A percentile compares a stretch with the other conserved stretches of the same genome.
phyloP scores from a whole-genome alignment of 2,888 invertebrate genomes.

The Axea sp. region DNA sequence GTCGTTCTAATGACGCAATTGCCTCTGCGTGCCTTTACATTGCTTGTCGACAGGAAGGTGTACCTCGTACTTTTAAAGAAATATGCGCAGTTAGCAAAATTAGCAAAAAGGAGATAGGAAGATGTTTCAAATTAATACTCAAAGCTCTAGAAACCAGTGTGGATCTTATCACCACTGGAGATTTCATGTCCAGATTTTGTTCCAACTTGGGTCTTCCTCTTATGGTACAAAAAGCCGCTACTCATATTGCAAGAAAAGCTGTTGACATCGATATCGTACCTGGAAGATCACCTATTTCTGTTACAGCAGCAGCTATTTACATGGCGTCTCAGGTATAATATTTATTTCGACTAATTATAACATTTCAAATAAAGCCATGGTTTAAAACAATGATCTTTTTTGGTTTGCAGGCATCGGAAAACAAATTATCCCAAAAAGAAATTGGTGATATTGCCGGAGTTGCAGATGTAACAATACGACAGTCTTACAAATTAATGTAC shows the following conservation, averaged over 20 bases:
- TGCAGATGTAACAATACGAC: constrained; percentile 98
- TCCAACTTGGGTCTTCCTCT: constrained; percentile 95
- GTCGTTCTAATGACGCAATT: constrained; percentile 98
- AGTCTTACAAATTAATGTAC: constrained; percentile 98
- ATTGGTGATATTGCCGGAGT: constrained; percentile 99
- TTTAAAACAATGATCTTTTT: no score
- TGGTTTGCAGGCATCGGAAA: constrained; percentile 90
- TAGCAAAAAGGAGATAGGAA: constrained; percentile 99
- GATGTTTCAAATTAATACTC: constrained; percentile 97
- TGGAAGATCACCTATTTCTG: constrained; percentile 98
- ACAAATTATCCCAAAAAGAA: constrained; percentile 97
- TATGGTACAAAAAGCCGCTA: constrained; percentile 95
- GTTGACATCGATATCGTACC: constrained; percentile 98
- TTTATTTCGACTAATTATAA: not conserved
- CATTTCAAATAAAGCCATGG: no score
- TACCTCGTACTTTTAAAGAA: constrained; percentile 99
- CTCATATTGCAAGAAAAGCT: constrained; percentile 97
- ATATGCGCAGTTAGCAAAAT: constrained; percentile 99
- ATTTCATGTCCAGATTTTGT: constrained; percentile 99
- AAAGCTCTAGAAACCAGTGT: constrained; percentile 98
- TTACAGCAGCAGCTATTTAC: constrained; percentile 99
- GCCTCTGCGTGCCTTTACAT: constrained; percentile 99
- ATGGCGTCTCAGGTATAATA: constrained; percentile 97
- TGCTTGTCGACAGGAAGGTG: constrained; percentile 98
- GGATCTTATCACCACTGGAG: constrained; percentile 98